Base-by-base conservation (phyloP, 2,797 vertebrate species). In the Gallirallus australis region DNA sequence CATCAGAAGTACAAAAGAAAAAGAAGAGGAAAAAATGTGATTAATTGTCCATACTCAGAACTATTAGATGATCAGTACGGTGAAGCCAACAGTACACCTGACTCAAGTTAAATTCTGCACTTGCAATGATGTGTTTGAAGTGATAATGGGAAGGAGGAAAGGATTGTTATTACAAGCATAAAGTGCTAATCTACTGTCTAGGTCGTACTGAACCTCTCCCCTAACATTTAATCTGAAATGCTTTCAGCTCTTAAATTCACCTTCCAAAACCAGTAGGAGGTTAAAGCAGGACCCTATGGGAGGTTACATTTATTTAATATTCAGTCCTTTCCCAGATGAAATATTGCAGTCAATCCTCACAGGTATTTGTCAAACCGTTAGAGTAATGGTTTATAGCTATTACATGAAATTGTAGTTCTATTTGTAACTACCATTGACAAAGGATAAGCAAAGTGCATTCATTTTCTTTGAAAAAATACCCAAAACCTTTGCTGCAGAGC, bases 261-360 rank as follows among this genome's bases (percentile, higher is more conserved):
- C 96, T 96, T 97, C 96, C 96, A 97, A 98, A 97, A 97, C 82
- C 96, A 98, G 97, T 91, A 97, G 97, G 96, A 97, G 98, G 97
- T 98, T 98, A 98, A 98, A 97, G 93, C 89, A 94, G 89, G 94
- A 97, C 97, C 97, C 97, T 71, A 96, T 96, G 97, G 97, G 97
- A 98, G 97, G 98, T 96, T 98, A 97, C 95, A 97, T 98, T 98
- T 98, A 98, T 97, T 98, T 98, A 98, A 98, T 98, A 98, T 98
- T 98, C 98, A 97, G 97, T 94, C 95, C 95, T 97, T 98, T 98
- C 98, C 97, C 95, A 78, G 96, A 96, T 97, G 95, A 98, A 98
- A 98, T 98, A 98, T 96, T 98, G 91, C 96, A 94, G 93, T 90
- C 96, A 97, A 97, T 97, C 95, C 98, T 98, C 98, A 97, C 80